A percentile compares a stretch with the other conserved stretches of the same genome.
Conservation (phyloP, 1,140 invertebrate genomes). For the Rhagoletis zephyria region DNA sequence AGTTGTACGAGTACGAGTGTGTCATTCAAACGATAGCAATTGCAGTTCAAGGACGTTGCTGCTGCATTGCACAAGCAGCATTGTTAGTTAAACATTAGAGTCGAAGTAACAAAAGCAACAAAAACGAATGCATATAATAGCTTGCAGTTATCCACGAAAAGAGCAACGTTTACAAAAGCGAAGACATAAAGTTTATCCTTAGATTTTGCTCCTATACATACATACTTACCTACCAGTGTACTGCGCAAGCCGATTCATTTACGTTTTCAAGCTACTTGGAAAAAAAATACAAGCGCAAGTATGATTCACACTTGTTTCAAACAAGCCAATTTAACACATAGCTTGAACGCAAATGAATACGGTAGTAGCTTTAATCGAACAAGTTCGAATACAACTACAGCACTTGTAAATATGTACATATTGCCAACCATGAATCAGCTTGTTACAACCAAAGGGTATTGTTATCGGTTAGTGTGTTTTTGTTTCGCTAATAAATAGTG, state of each 20-base stretch:
- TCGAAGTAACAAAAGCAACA: not conserved
- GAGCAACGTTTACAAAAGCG: conserved; percentile 8
- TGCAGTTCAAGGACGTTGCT: conserved; percentile 43
- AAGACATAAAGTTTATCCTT: not conserved
- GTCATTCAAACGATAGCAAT: conserved; percentile 7
- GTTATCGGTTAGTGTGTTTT: too few species aligned
- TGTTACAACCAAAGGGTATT: too few species aligned
- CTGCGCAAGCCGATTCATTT: not conserved
- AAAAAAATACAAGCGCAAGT: too few species aligned
- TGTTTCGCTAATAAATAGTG: too few species aligned
- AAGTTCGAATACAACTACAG: too few species aligned
- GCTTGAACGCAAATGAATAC: too few species aligned
- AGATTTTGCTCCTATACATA: not conserved
- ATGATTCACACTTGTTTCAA: too few species aligned
- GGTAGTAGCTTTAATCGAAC: too few species aligned
- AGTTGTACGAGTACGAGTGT: not conserved
- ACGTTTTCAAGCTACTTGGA: too few species aligned
- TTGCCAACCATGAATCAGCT: too few species aligned
- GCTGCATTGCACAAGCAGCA: not conserved
- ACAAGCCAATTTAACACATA: too few species aligned
- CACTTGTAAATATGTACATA: not conserved
- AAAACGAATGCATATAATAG: not conserved
- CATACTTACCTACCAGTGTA: not conserved
- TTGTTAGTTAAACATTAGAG: conserved; percentile 10
- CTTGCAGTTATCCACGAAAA: not conserved